Percentiles rank a stretch among this genome's conserved stretches.
phyloP scores from a whole-genome alignment of 2,797 vertebrate genomes.

The Falco concolor region DNA sequence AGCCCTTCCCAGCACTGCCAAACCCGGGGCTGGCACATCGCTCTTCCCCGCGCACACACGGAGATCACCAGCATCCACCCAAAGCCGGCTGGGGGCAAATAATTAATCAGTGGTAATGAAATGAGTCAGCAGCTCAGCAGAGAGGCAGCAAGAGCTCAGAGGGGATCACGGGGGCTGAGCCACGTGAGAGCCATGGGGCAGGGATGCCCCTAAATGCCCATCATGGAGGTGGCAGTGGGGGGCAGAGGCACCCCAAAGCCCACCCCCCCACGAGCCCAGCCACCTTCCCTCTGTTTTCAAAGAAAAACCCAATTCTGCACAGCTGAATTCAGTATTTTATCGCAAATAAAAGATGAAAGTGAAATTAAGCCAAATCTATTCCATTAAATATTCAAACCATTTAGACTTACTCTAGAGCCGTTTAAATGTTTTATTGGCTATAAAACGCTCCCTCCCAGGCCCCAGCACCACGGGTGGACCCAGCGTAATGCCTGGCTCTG shows the following conservation, averaged over 20 bases:
- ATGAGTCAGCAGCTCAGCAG: not conserved
- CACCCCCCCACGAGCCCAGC: fast-evolving
- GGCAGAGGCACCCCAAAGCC: not conserved
- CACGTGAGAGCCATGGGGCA: not conserved
- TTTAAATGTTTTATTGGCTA: not conserved
- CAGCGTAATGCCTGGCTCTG: not conserved
- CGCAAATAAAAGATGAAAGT: conserved; percentile 14
- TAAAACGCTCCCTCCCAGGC: not conserved
- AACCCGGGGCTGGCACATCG: not conserved
- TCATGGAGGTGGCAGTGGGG: fast-evolving
- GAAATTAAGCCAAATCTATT: conserved; percentile 49
- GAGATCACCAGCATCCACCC: not conserved
- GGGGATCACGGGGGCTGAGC: not conserved
- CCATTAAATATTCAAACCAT: conserved; percentile 48
- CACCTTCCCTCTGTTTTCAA: not conserved
- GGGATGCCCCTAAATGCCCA: not conserved
- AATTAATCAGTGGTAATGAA: not conserved
- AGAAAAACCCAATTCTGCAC: not conserved
- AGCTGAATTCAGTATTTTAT: not conserved
- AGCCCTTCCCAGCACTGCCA: not conserved
- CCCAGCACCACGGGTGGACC: fast-evolving
- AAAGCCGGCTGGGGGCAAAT: not conserved
- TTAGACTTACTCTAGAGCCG: conserved; percentile 13
- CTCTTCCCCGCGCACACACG: not conserved
- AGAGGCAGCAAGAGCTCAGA: not conserved